Conservation (phyloP, 2,113 vertebrate genomes). For the Herpailurus yagouaroundi region DNA sequence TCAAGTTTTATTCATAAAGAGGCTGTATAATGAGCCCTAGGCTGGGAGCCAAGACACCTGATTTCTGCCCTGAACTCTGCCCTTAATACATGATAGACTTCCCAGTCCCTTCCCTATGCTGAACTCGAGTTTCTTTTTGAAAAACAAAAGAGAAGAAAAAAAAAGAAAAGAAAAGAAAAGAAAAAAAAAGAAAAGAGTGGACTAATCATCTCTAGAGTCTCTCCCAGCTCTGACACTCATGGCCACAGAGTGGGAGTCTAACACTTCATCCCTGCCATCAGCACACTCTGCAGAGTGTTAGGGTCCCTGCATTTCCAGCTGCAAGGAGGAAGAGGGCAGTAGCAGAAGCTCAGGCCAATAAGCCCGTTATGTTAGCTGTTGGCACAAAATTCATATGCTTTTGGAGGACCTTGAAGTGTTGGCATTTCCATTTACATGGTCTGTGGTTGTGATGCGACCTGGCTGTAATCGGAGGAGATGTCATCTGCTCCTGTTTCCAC, state of each 20-base stretch:
- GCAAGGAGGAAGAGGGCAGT: background rate
- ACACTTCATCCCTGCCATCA: background rate
- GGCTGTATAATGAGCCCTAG: background rate
- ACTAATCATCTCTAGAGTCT: background rate
- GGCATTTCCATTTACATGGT: constrained; percentile 33
- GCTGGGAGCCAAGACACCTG: background rate
- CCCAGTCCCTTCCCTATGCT: background rate
- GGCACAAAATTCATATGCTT: background rate
- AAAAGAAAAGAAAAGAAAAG: background rate
- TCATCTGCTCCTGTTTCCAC: background rate
- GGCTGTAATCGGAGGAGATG: background rate
- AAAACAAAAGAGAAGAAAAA: background rate
- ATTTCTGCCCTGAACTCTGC: background rate
- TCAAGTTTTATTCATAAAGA: background rate
- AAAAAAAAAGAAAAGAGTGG: fast-evolving
- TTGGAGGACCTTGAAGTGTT: background rate
- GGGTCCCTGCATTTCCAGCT: background rate
- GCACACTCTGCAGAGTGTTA: no score
- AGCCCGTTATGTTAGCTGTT: background rate
- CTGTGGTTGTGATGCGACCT: background rate
- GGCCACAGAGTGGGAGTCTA: background rate
- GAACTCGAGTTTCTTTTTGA: background rate
- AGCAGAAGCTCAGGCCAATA: background rate
- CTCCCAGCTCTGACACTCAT: background rate
- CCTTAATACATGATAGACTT: background rate